Evolutionary conservation across 2,113 vertebrate genomes (phyloP).

Genomic region (Chascanopsetta lugubris): DNA sequence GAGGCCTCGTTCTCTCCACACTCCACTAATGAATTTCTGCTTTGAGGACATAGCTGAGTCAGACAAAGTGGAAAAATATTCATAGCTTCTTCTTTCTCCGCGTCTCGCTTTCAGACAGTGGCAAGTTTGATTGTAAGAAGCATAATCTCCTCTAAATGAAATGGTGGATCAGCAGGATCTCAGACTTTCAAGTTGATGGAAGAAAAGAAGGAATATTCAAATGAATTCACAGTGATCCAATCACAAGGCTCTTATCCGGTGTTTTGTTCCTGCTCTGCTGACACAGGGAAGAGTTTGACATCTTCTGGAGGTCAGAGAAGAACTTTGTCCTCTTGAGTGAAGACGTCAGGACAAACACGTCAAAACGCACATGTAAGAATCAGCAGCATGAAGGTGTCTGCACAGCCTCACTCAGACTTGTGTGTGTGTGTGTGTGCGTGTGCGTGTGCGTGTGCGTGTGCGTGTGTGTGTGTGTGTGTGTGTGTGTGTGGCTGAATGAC

Average conservation of each 20-base stretch:
- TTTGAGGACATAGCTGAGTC: conserved; percentile 47
- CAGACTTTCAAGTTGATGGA: conserved; percentile 55
- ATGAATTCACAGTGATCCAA: conserved; percentile 10
- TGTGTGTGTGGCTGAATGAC: conserved; percentile 22
- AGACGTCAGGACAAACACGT: conserved; percentile 18
- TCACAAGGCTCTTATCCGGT: conserved; percentile 33
- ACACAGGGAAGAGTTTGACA: conserved; percentile 9
- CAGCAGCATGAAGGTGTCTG: background rate
- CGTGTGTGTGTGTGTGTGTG: no score
- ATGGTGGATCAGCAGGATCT: conserved; percentile 42
- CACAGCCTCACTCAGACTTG: conserved; percentile 14
- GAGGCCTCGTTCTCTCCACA: conserved; percentile 4
- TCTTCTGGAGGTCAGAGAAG: conserved; percentile 44
- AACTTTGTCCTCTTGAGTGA: no score
- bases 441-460: no score
- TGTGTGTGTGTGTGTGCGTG: no score
- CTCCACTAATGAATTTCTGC: background rate
- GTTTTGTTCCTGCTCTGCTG: background rate
- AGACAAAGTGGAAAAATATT: conserved; percentile 48
- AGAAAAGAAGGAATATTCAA: background rate
- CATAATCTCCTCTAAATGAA: conserved; percentile 60
- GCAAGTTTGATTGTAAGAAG: conserved; percentile 43
- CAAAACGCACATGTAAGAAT: conserved; percentile 3
- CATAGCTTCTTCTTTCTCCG: conserved; percentile 24
- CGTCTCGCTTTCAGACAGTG: conserved; percentile 29